A percentile compares a stretch with the other conserved stretches of the same genome.
These are phyloP conservation scores for Rhopalosiphum padi DNA, from an alignment of 1,140 invertebrate species.

Conservation along the genomic window DNA sequence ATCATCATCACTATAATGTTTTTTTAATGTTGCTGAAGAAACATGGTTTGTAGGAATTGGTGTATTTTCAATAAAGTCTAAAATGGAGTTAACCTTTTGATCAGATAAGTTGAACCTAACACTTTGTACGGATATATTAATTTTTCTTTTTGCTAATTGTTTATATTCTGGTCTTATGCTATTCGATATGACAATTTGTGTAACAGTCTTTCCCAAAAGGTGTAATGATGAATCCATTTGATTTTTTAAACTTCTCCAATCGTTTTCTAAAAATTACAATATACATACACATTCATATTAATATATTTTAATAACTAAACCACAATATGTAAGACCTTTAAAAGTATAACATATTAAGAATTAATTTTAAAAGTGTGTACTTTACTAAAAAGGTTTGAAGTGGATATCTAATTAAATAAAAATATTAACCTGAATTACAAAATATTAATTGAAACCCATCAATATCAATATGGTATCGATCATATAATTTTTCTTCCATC, in stretches of 20 bases:
- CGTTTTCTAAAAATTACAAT: slow-evolving; percentile 68
- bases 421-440: slow-evolving; percentile 65
- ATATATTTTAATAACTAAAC: neutral
- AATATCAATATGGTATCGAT: slow-evolving; percentile 76
- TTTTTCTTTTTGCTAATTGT: slow-evolving; percentile 77
- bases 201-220: slow-evolving; percentile 76
- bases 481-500: slow-evolving; percentile 81
- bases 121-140: slow-evolving; percentile 76
- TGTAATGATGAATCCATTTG: slow-evolving; percentile 78
- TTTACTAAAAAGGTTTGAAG: neutral
- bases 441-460: slow-evolving; percentile 72
- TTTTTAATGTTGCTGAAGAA: slow-evolving; percentile 47
- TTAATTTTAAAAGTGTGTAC: neutral
- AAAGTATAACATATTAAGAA: neutral
- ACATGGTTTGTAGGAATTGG: slow-evolving; percentile 66
- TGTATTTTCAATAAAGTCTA: slow-evolving; percentile 75
- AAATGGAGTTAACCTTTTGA: slow-evolving; percentile 71
- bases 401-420: neutral
- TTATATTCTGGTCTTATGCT: slow-evolving; percentile 80
- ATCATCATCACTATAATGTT: slow-evolving; percentile 39
- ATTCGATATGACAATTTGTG: slow-evolving; percentile 75
- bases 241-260: slow-evolving; percentile 77
- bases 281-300: neutral
- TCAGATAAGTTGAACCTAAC: slow-evolving; percentile 83
- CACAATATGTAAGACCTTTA: neutral